Evolutionary conservation across 1,140 invertebrate genomes (phyloP).

Genomic region (Heliconius melpomene): DNA sequence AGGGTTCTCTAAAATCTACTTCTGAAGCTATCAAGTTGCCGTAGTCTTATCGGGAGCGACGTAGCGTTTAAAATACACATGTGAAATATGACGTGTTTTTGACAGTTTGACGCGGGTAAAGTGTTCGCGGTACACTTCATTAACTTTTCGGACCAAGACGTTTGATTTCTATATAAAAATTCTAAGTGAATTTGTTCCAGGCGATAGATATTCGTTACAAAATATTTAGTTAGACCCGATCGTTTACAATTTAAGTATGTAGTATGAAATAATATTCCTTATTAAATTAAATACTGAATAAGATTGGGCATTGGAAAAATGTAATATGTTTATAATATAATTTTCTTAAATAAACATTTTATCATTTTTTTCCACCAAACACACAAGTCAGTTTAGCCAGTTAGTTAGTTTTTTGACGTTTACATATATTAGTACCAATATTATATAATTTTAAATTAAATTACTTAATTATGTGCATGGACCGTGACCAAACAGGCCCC

Average conservation of each 20-base stretch:
- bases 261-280: too few species aligned
- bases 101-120: conserved; percentile 78
- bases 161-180: conserved; percentile 38
- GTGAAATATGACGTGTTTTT: conserved; percentile 75
- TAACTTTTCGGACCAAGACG: conserved; percentile 55
- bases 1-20: conserved; percentile 22
- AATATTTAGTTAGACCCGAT: too few species aligned
- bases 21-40: conserved; percentile 49
- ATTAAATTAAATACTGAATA: too few species aligned
- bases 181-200: conserved; percentile 29
- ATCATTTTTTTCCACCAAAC: too few species aligned
- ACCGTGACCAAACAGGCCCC: conserved; percentile 21
- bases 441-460: background rate
- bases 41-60: conserved; percentile 65
- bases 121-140: conserved; percentile 73
- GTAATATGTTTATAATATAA: too few species aligned
- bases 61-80: conserved; percentile 63
- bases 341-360: too few species aligned
- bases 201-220: background rate
- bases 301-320: too few species aligned
- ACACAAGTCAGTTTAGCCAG: too few species aligned
- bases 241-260: too few species aligned
- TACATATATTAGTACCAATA: background rate
- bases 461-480: background rate
- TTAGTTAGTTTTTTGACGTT: too few species aligned